A percentile compares a stretch with the other conserved stretches of the same genome.
These are phyloP conservation scores for Chrysogorgia sp. DNA, from an alignment of 92 coral and sea anemone genomes.

Conservation along the genomic window DNA sequence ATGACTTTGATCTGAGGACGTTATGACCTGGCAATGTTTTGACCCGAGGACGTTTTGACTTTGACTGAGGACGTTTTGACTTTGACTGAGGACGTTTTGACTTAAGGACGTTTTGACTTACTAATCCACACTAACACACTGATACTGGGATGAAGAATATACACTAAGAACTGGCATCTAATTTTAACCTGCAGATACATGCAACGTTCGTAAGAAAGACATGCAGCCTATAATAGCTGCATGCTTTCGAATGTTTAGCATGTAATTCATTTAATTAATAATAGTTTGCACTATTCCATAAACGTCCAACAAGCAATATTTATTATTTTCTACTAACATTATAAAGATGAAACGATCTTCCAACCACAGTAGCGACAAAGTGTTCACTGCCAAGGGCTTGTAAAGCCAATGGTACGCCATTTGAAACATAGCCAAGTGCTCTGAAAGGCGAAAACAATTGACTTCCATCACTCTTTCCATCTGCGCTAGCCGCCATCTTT, in stretches of 20 bases:
- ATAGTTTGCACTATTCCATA: not conserved
- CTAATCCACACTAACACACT: too few relatives aligned
- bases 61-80: too few relatives aligned
- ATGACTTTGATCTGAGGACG: too few relatives aligned
- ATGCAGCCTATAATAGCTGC: too few relatives aligned
- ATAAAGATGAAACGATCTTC: slow-evolving; percentile 91
- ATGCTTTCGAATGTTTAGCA: too few relatives aligned
- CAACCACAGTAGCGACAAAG: slow-evolving; percentile 87
- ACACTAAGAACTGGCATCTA: not conserved
- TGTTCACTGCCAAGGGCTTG: slow-evolving; percentile 87
- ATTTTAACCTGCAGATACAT: too few relatives aligned
- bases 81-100: too few relatives aligned
- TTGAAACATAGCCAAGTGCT: slow-evolving; percentile 86
- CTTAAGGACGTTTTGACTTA: too few relatives aligned
- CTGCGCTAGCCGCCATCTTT: slow-evolving; percentile 76
- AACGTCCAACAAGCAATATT: not conserved
- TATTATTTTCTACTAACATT: slow-evolving; percentile 63
- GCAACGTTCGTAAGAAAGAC: too few relatives aligned
- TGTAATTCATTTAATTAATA: not conserved
- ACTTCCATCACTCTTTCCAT: slow-evolving; percentile 69
- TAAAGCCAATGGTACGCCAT: slow-evolving; percentile 84
- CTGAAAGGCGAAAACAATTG: slow-evolving; percentile 94
- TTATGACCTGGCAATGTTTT: too few relatives aligned
- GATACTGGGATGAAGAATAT: too few relatives aligned
- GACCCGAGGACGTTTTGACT: too few relatives aligned